phyloP scores from a whole-genome alignment of 2,113 vertebrate species.

The Dromaius novaehollandiae region DNA sequence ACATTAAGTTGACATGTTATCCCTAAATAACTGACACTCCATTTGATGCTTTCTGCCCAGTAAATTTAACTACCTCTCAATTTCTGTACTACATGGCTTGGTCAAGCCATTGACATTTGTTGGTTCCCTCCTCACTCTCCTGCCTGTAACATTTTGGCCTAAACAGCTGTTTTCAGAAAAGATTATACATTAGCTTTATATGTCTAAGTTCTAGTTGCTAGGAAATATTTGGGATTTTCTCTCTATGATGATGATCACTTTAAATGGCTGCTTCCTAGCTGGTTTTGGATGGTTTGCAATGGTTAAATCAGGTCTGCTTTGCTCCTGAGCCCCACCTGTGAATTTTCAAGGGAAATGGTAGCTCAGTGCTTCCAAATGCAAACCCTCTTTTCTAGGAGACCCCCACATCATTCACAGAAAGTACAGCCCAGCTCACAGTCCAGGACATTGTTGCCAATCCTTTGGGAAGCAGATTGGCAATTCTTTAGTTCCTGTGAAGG shows the following conservation, averaged over 20 bases:
- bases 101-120: not conserved
- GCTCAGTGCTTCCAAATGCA: not conserved
- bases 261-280: not conserved
- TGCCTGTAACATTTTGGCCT: not conserved
- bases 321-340: not conserved
- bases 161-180: not conserved
- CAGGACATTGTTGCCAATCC: not conserved
- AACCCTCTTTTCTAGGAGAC: not conserved
- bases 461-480: not conserved
- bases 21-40: not conserved
- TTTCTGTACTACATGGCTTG: not conserved
- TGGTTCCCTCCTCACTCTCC: not conserved
- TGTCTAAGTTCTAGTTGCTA: not conserved
- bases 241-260: not conserved
- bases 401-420: not conserved
- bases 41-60: not conserved
- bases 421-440: fast-evolving
- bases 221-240: not conserved
- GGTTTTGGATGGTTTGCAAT: not conserved
- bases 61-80: not conserved
- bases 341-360: not conserved
- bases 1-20: not conserved
- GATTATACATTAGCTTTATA: not conserved
- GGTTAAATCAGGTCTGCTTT: not conserved
- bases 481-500: not conserved